Percentiles rank a stretch among this genome's conserved stretches.
Evolutionary conservation across 2,888 invertebrate species (phyloP).

Genomic region (Eugnorisma glareosa): DNA sequence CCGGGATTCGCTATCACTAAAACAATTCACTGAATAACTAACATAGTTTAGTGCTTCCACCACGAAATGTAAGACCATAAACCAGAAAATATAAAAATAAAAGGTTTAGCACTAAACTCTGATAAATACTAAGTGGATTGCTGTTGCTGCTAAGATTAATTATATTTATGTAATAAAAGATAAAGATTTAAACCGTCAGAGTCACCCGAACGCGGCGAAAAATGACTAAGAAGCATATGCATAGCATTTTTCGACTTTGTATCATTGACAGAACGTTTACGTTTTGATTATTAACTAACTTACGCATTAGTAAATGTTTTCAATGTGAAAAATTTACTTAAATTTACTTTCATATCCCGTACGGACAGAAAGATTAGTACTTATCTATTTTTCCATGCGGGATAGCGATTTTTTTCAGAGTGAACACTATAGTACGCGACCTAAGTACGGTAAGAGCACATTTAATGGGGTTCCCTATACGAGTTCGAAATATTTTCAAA

Average conservation of each 20-base stretch:
- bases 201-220: not conserved
- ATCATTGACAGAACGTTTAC: not conserved
- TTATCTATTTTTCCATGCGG: too few species aligned
- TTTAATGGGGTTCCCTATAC: too few species aligned
- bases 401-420: not conserved
- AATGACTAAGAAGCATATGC: not conserved
- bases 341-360: too few species aligned
- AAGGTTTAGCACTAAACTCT: constrained; percentile 12
- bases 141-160: constrained; percentile 8
- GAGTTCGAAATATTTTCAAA: too few species aligned
- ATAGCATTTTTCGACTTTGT: too few species aligned
- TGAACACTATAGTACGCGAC: not conserved
- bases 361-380: too few species aligned
- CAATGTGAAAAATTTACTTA: too few species aligned
- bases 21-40: constrained; percentile 49
- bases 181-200: not conserved
- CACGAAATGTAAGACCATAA: constrained; percentile 17
- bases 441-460: not conserved
- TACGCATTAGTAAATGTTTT: too few species aligned
- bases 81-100: constrained; percentile 40
- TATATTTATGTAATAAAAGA: constrained; percentile 14
- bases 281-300: too few species aligned
- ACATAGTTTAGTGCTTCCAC: constrained; percentile 21
- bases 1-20: constrained; percentile 42
- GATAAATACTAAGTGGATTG: constrained; percentile 17